Percentiles rank a stretch among this genome's conserved stretches.
Evolutionary conservation across 2,888 invertebrate species (phyloP).

Genomic region (Ophonus ardosiacus): DNA sequence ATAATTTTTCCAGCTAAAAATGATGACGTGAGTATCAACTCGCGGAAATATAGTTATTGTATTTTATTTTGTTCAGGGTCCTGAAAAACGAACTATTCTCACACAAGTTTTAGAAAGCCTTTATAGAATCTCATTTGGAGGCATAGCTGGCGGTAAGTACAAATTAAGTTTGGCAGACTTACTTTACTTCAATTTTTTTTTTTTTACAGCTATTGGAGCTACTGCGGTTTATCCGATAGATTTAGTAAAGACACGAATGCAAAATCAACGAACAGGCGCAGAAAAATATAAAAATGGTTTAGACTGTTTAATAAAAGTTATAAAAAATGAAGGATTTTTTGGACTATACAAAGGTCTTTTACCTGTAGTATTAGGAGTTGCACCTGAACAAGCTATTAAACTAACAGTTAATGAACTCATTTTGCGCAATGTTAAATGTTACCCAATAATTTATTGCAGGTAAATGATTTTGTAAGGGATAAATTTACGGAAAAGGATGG

Average conservation of each 20-base stretch:
- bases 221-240: constrained; percentile 99
- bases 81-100: constrained; percentile 91
- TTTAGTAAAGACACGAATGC: constrained; percentile 98
- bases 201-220: constrained; percentile 90
- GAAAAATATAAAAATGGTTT: constrained; percentile 96
- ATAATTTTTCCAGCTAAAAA: no score
- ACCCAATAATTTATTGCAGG: constrained; percentile 75
- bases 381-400: constrained; percentile 99
- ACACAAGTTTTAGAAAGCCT: constrained; percentile 94
- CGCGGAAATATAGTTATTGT: no score
- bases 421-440: neutral
- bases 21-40: no score
- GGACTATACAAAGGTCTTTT: constrained; percentile 95
- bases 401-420: constrained; percentile 73
- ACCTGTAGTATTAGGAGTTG: constrained; percentile 98
- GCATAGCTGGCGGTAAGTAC: neutral
- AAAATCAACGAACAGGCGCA: constrained; percentile 98
- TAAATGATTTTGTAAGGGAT: constrained; percentile 97
- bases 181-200: constrained; percentile 67
- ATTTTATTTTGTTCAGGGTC: constrained; percentile 81
- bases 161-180: neutral
- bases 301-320: constrained; percentile 97
- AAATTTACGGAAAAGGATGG: constrained; percentile 94
- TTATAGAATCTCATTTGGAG: constrained; percentile 87
- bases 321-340: constrained; percentile 90